A percentile compares a stretch with the other conserved stretches of the same genome.
Conservation (phyloP, 2,113 vertebrate genomes). For the Microcebus ravelobensis region DNA sequence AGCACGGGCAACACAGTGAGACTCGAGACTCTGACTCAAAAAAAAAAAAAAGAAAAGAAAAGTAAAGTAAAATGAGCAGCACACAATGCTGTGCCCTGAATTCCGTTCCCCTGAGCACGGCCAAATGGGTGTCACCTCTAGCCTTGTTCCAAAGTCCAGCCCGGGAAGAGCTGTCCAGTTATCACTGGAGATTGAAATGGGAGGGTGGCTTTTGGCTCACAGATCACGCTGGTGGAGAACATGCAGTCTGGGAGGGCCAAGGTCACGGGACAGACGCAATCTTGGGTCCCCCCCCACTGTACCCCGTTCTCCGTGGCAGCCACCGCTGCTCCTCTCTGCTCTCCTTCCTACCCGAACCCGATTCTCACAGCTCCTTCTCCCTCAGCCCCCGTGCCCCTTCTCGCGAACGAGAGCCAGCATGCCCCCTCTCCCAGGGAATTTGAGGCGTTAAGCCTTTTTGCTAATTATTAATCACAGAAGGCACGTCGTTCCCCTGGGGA, state of each 20-base stretch:
- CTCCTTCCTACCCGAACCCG: neutral
- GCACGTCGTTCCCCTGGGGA: neutral
- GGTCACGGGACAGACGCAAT: neutral
- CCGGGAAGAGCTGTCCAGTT: neutral
- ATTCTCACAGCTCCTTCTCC: neutral
- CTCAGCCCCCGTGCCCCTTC: neutral
- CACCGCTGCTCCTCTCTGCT: neutral
- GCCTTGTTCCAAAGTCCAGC: neutral
- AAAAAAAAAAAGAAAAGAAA: too few relatives aligned
- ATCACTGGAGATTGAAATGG: neutral
- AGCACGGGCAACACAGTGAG: too few relatives aligned
- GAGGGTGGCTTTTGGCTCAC: neutral
- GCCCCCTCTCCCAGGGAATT: neutral
- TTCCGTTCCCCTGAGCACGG: neutral
- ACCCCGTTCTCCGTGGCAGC: too few relatives aligned
- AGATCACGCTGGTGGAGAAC: neutral
- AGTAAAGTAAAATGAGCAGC: neutral
- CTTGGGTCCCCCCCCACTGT: rapidly evolving
- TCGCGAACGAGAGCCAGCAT: neutral
- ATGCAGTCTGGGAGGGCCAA: neutral
- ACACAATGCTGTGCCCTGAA: rapidly evolving
- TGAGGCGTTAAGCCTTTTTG: neutral
- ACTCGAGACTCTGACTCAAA: too few relatives aligned
- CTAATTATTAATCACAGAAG: constrained; percentile 28
- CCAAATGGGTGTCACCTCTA: neutral